These are phyloP conservation scores for Megamerina dolium DNA, from an alignment of 2,888 invertebrate genomes.

Conservation along the genomic window DNA sequence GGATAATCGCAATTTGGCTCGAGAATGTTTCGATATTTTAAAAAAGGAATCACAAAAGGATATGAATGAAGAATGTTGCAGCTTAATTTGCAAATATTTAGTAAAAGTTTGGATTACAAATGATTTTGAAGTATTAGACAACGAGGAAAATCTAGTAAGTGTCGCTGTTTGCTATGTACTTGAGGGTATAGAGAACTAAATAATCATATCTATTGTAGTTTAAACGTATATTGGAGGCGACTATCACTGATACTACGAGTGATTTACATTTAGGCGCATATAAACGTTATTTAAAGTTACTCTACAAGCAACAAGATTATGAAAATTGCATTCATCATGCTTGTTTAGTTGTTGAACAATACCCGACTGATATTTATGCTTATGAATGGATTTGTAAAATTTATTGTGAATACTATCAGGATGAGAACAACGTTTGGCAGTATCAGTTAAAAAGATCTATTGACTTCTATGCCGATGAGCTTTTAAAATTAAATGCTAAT, in stretches of 20 bases:
- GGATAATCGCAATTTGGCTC: slow-evolving; percentile 14
- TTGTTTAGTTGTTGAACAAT: slow-evolving; percentile 50
- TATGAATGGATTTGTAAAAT: slow-evolving; percentile 60
- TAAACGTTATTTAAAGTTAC: slow-evolving; percentile 41
- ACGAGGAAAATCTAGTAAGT: slow-evolving; percentile 31
- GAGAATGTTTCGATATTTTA: slow-evolving; percentile 28
- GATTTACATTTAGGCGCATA: slow-evolving; percentile 26
- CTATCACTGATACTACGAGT: slow-evolving; percentile 21
- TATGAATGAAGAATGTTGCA: slow-evolving; percentile 19
- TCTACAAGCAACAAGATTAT: slow-evolving; percentile 46
- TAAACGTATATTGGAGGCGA: slow-evolving; percentile 32
- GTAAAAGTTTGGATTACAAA: slow-evolving; percentile 34
- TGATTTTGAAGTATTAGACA: slow-evolving; percentile 21
- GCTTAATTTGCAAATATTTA: slow-evolving; percentile 30
- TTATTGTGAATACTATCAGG: slow-evolving; percentile 51
- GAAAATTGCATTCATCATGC: slow-evolving; percentile 49
- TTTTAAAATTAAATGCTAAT: slow-evolving; percentile 55
- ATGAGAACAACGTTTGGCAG: slow-evolving; percentile 18
- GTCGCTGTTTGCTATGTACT: not conserved
- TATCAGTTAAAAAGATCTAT: slow-evolving; percentile 37
- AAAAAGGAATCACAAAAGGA: slow-evolving; percentile 20
- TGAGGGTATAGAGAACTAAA: not conserved
- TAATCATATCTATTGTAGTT: slow-evolving; percentile 27
- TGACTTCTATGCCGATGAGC: slow-evolving; percentile 51
- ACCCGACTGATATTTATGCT: slow-evolving; percentile 51